These are phyloP conservation scores for Colius striatus DNA, from an alignment of 2,113 vertebrate species.

Conservation along the genomic window DNA sequence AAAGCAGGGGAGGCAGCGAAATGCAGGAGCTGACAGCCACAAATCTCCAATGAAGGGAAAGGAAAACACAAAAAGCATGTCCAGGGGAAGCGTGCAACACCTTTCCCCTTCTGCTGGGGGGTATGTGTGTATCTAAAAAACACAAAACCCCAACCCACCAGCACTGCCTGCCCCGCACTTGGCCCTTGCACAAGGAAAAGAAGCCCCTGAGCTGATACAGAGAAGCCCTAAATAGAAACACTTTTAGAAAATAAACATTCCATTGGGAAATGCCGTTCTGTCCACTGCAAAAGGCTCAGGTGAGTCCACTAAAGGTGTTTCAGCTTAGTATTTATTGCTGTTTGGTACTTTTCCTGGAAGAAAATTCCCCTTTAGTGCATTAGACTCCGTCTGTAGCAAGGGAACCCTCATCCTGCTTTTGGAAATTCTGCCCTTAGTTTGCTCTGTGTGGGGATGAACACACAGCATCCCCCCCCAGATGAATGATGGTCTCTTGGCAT, in stretches of 20 bases:
- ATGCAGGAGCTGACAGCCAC: background rate
- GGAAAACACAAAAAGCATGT: background rate
- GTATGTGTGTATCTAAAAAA: too few relatives aligned
- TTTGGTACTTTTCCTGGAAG: background rate
- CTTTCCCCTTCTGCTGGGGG: background rate
- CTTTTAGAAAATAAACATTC: background rate
- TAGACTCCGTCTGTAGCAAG: background rate
- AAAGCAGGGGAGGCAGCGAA: background rate
- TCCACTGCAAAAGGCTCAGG: background rate
- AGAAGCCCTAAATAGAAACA: background rate
- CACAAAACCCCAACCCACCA: background rate
- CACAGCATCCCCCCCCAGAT: too few relatives aligned
- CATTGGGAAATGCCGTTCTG: background rate
- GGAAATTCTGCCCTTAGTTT: background rate
- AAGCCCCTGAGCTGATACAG: background rate
- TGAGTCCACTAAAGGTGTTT: background rate
- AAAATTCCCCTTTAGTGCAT: background rate
- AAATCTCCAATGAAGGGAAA: background rate
- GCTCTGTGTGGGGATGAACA: background rate
- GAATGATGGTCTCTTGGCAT: background rate
- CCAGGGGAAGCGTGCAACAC: fast-evolving
- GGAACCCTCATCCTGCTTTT: fast-evolving
- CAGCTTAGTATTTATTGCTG: background rate
- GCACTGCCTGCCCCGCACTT: background rate
- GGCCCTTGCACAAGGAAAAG: background rate